These are phyloP conservation scores for Tinamus major DNA, from an alignment of 2,797 vertebrate genomes.

Conservation along the genomic window DNA sequence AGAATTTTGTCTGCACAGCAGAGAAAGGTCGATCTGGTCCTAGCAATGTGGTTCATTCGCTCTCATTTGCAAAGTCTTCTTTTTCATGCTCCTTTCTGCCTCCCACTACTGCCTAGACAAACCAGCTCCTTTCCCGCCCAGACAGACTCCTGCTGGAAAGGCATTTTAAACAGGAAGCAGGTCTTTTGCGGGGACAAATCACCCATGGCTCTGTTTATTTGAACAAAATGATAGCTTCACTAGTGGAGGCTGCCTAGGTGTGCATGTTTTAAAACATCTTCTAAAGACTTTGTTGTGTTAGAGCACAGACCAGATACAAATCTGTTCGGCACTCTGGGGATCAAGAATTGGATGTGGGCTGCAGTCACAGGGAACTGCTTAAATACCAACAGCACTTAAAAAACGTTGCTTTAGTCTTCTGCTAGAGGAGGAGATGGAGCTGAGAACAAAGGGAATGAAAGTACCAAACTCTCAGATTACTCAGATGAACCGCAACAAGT, in stretches of 20 bases:
- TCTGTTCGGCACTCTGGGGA: not conserved
- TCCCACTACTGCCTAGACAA: conserved; percentile 53
- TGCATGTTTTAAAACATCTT: not conserved
- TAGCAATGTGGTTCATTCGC: not conserved
- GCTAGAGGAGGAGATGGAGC: not conserved
- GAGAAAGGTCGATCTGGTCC: not conserved
- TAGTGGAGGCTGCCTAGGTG: not conserved
- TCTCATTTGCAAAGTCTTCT: not conserved
- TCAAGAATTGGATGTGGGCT: not conserved
- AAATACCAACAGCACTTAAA: not conserved
- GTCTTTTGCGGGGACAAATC: not conserved
- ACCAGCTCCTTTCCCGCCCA: not conserved
- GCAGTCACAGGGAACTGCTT: not conserved
- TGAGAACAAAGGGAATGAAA: not conserved
- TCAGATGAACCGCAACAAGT: not conserved
- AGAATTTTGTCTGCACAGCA: not conserved
- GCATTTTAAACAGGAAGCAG: conserved; percentile 18
- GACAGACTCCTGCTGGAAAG: not conserved
- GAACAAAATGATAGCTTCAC: not conserved
- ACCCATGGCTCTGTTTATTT: not conserved
- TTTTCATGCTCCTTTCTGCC: conserved; percentile 34
- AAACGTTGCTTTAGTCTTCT: no score
- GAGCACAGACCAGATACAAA: not conserved
- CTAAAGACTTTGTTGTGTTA: not conserved
- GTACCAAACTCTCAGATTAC: not conserved